Evolutionary conservation across 2,113 vertebrate genomes (phyloP), one percentile per base, ranked within the genome.

Genomic region (Pseudorhombus dupliciocellatus): DNA sequence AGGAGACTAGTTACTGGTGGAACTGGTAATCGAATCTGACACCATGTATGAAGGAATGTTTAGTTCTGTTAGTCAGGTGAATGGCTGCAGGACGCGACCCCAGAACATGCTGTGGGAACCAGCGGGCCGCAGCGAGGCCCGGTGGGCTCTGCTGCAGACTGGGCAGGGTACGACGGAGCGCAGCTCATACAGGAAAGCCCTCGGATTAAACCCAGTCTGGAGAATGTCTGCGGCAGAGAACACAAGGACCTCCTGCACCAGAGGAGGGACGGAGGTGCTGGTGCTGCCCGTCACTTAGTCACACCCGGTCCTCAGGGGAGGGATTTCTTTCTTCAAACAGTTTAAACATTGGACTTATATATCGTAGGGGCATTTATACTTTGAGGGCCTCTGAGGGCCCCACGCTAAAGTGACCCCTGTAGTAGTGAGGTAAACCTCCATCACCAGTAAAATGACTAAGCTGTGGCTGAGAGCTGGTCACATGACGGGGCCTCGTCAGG

Each of bases 151-250:
- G 31, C 1, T 25, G 31, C 34, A 30, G 7, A 55, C 53, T 69
- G 11, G n/a, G 18, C 21, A 66, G 61, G 63, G 64, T 25, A 26
- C 54, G 28, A 63, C 10, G 22, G 42, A 50, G 68, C 56, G 63
- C 42, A 53, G 51, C 14, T 9, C 30, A 31, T 42, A 59, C 66
- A 78, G 77, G 69, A 81, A 83, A 79, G 16, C 54, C 71, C 18
- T 51, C 0, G 48, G 78, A 64, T 75, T 58, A 61, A 51, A 73
- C 26, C 12, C 22, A 64, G 40, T 69, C 55, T 61, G 25, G 52
- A 46, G 54, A 16, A 50, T 34, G 61, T 66, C 20, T 65, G 1
- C 46, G 42, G 42, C 40, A 50, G 69, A 56, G 52, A 4, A 7
- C 34, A 58, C 18, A 37, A 20, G 42, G 46, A 15, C 42, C 28